Base-by-base conservation (phyloP, 2,113 vertebrate species). In the Eptesicus fuscus region DNA sequence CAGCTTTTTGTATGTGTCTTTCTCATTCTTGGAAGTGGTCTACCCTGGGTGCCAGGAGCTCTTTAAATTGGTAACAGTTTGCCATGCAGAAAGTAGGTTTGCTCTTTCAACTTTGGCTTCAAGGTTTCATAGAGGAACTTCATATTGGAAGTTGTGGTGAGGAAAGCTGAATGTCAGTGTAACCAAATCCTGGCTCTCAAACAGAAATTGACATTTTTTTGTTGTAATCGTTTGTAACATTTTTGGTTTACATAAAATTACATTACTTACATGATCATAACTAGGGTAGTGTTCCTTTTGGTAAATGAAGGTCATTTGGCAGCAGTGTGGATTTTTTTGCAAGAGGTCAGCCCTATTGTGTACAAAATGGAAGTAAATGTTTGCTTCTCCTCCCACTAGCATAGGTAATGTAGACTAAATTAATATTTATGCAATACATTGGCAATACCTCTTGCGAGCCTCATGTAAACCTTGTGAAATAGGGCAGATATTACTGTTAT, bases 51-150 rank as follows among this genome's bases (percentile, higher is more conserved):
- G 88, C 91, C 53, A 30, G 85, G 28, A 94, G 47, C 49, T 97
- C 51, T 96, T 82, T 96, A 91, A 96, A 84, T 71, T 95, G 28
- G 63, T 25, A 61, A 37, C 79, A 84, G 59, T 80, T 96, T 51
- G 25, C 74, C 0, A 0, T 59, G 28, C 73, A 94, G 87, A 65
- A 88, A 96, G 95, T 93, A 97, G 78, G 51, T 94, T 82, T 97
- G 93, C 82, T 16, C 18, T 65, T 91, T 95, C 88, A 69, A 92
- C 90, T 95, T 97, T 88, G 51, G 79, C 49, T 25, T 95, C 67
- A 9, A 7, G 59, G 35, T 80, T 77, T 28, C 7, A 65, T 88
- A 35, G 59, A 73, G 76, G 28, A 37, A 35, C 49, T 96, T 96
- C 4, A 2, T 42, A 14, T 8, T 70, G 65, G 47, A 88, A 25